Evolutionary conservation across 2,797 vertebrate genomes (phyloP).

Genomic region (Amblyraja radiata): DNA sequence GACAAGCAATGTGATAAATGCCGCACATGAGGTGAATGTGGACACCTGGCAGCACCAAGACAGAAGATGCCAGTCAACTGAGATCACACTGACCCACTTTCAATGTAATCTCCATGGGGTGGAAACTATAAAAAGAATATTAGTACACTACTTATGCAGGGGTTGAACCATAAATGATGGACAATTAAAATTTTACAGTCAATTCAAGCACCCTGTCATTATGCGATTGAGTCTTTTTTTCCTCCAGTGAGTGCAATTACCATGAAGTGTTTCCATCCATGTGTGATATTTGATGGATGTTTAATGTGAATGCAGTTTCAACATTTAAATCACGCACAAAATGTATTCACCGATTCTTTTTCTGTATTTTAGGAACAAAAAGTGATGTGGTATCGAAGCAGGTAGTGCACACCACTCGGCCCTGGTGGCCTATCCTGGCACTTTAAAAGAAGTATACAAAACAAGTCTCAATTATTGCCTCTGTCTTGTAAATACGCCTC

Average conservation of each 20-base stretch:
- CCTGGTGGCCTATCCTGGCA: background rate
- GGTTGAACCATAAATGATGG: constrained; percentile 21
- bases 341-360: background rate
- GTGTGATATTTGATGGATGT: background rate
- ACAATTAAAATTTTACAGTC: constrained; percentile 26
- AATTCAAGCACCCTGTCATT: constrained; percentile 19
- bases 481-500: background rate
- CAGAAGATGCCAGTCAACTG: background rate
- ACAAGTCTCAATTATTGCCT: too few relatives aligned
- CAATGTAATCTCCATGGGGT: background rate
- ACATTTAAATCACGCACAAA: background rate
- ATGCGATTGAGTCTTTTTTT: background rate
- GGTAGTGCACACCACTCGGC: background rate
- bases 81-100: constrained; percentile 13
- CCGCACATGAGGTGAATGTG: background rate
- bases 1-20: background rate
- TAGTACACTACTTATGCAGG: background rate
- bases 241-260: background rate
- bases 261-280: constrained; percentile 26
- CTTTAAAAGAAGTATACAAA: background rate
- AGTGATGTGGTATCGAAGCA: background rate
- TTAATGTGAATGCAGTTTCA: background rate
- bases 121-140: constrained; percentile 26
- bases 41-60: constrained; percentile 9
- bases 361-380: background rate